These are phyloP conservation scores for Aleiodes leptofemur DNA, from an alignment of 2,888 invertebrate genomes.

Conservation along the genomic window DNA sequence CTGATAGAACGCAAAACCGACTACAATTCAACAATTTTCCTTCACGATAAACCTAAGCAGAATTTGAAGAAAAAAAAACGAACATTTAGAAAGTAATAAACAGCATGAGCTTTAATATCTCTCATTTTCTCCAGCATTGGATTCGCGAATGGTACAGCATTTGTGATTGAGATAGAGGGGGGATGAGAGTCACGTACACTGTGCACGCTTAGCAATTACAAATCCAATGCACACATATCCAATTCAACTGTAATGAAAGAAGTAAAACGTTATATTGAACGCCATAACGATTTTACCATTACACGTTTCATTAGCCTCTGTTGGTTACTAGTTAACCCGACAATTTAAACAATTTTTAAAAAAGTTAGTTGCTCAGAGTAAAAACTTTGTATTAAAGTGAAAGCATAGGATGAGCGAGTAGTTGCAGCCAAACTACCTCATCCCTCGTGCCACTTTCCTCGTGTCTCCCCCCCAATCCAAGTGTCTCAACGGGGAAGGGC, in stretches of 20 bases:
- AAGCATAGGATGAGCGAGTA: slow-evolving; percentile 38
- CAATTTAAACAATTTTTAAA: slow-evolving; percentile 74
- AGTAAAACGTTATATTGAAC: slow-evolving; percentile 36
- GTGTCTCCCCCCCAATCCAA: neutral
- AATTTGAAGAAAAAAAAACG: neutral
- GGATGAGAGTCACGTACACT: slow-evolving; percentile 32
- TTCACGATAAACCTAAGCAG: neutral
- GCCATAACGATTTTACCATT: slow-evolving; percentile 50
- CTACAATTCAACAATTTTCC: neutral
- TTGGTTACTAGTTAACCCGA: slow-evolving; percentile 71
- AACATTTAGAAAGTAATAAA: slow-evolving; percentile 29
- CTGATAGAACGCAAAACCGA: neutral
- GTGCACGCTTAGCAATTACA: slow-evolving; percentile 36
- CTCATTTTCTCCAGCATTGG: slow-evolving; percentile 2
- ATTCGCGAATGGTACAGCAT: neutral
- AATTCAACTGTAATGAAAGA: slow-evolving; percentile 27
- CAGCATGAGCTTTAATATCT: slow-evolving; percentile 21
- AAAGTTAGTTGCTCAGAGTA: neutral
- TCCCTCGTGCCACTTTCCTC: neutral
- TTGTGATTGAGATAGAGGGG: slow-evolving; percentile 42
- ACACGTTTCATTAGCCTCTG: slow-evolving; percentile 71
- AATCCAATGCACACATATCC: slow-evolving; percentile 34
- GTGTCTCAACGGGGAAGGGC: neutral
- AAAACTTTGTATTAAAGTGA: slow-evolving; percentile 64
- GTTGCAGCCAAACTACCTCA: slow-evolving; percentile 5